Conservation (phyloP, 1,140 invertebrate species). For the Drosophila saltans region DNA sequence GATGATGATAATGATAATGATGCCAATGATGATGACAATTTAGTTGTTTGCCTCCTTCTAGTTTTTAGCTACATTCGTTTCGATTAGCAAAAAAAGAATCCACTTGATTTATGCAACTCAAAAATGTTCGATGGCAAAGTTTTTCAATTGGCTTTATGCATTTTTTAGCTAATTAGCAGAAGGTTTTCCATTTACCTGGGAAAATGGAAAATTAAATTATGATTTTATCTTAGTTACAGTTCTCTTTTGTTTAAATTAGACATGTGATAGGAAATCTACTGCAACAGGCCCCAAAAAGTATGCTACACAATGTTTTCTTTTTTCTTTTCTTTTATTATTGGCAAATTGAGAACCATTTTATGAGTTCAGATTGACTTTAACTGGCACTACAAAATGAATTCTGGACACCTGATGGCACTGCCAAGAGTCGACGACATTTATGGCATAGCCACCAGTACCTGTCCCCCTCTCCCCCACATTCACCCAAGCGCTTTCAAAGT, state of each 20-base stretch:
- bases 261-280: too few relatives aligned
- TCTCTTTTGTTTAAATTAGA: too few relatives aligned
- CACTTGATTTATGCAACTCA: slow-evolving; percentile 38
- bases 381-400: slow-evolving; percentile 8
- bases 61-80: slow-evolving; percentile 2
- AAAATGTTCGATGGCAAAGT: slow-evolving; percentile 13
- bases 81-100: not conserved
- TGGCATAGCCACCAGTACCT: not conserved
- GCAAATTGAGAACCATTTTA: slow-evolving; percentile 14
- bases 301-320: not conserved
- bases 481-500: not conserved
- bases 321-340: not conserved
- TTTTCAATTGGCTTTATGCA: slow-evolving; percentile 41
- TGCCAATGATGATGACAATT: slow-evolving; percentile 7
- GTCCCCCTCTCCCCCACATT: not conserved
- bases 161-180: slow-evolving; percentile 47
- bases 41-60: slow-evolving; percentile 21
- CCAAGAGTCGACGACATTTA: slow-evolving; percentile 9
- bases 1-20: slow-evolving; percentile 26
- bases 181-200: not conserved
- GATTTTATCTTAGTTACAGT: too few relatives aligned
- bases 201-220: not conserved
- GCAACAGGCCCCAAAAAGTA: too few relatives aligned
- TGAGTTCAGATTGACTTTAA: slow-evolving; percentile 3
- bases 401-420: slow-evolving; percentile 9